Percentiles rank a stretch among this genome's conserved stretches.
Conservation (phyloP, 2,888 invertebrate species). For the Sipha maydis region DNA sequence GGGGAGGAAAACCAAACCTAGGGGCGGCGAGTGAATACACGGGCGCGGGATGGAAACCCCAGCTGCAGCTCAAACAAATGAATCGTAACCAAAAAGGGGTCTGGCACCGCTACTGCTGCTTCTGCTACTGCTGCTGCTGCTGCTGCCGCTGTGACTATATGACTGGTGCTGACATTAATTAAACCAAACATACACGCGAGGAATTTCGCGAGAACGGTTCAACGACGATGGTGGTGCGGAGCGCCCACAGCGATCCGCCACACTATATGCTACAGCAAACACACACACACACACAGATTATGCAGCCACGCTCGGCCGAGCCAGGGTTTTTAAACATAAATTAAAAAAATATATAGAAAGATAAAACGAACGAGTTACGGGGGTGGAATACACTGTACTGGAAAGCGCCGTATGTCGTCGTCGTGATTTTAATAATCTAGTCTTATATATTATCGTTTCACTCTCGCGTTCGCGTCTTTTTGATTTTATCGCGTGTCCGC, state of each 20-base stretch:
- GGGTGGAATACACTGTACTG: not conserved
- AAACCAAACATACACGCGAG: conserved; percentile 48
- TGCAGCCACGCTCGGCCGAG: too few relatives aligned
- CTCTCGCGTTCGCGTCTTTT: too few relatives aligned
- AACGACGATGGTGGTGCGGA: not conserved
- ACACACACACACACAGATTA: too few relatives aligned
- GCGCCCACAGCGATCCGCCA: conserved; percentile 1
- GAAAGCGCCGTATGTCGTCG: too few relatives aligned
- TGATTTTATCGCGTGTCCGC: too few relatives aligned
- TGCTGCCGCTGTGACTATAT: not conserved
- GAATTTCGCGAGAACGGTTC: conserved; percentile 43
- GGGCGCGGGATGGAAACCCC: conserved; percentile 34
- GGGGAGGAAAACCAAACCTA: not conserved
- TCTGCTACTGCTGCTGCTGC: too few relatives aligned
- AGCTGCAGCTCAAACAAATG: conserved; percentile 56
- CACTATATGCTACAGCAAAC: too few relatives aligned
- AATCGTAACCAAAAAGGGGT: conserved; percentile 56
- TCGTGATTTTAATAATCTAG: too few relatives aligned
- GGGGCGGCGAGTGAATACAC: not conserved
- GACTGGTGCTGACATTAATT: conserved; percentile 56
- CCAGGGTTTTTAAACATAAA: not conserved
- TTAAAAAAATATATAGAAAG: not conserved
- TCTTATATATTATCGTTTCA: too few relatives aligned
- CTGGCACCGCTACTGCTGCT: not conserved
- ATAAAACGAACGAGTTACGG: not conserved